Conservation (phyloP, 2,888 invertebrate species). For the Noctua comes region DNA sequence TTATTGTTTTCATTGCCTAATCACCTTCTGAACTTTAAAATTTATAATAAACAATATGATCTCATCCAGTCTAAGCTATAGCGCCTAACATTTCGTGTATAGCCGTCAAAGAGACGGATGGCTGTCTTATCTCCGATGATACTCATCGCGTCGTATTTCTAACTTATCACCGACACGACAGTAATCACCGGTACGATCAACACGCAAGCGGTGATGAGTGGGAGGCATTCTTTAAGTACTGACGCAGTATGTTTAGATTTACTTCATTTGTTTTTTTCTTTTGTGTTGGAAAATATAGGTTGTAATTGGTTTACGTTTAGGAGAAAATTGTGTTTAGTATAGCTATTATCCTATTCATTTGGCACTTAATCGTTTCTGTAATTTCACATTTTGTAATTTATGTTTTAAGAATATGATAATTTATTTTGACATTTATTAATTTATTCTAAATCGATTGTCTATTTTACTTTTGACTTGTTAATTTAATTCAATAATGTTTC, state of each 20-base stretch:
- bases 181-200: slow-evolving; percentile 35
- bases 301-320: neutral
- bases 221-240: slow-evolving; percentile 21
- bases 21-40: neutral
- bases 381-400: too few relatives aligned
- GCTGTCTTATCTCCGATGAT: slow-evolving; percentile 39
- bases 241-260: neutral
- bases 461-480: too few relatives aligned
- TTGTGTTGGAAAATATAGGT: neutral
- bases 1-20: neutral
- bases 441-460: too few relatives aligned
- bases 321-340: neutral
- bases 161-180: slow-evolving; percentile 51
- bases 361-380: too few relatives aligned
- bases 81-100: slow-evolving; percentile 11
- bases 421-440: too few relatives aligned
- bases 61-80: neutral
- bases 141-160: slow-evolving; percentile 60
- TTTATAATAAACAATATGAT: neutral
- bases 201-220: slow-evolving; percentile 57
- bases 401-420: too few relatives aligned
- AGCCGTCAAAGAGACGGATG: slow-evolving; percentile 49
- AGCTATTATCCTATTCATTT: too few relatives aligned
- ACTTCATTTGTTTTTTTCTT: neutral
- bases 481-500: too few relatives aligned